Evolutionary conservation across 2,888 invertebrate species (phyloP).

Genomic region (Eupithecia subfuscata): DNA sequence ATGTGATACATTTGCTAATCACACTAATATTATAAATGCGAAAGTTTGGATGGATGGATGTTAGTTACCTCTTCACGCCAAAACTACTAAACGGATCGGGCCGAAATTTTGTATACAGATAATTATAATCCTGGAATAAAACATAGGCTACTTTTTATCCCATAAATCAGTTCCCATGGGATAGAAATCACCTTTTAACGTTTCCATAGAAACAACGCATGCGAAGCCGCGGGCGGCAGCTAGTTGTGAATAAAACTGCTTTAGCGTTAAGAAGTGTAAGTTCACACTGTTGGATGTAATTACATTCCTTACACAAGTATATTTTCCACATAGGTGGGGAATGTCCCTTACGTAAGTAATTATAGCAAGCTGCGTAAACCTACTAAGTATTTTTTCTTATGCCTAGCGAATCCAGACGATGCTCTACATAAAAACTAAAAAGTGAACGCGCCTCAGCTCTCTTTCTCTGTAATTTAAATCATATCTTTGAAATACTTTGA

Average conservation of each 20-base stretch:
- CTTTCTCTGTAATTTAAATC: background rate
- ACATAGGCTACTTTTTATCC: no score
- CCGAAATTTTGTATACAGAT: no score
- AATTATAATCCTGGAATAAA: no score
- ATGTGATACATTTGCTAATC: no score
- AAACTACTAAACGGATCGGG: no score
- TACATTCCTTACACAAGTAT: background rate
- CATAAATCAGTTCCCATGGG: no score
- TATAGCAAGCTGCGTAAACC: background rate
- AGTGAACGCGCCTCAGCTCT: background rate
- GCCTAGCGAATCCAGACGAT: background rate
- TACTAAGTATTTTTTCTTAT: background rate
- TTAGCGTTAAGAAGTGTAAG: background rate
- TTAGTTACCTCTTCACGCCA: no score
- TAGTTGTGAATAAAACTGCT: background rate
- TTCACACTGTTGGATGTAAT: background rate
- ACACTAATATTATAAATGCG: no score
- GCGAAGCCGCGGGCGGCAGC: no score
- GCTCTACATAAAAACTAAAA: background rate
- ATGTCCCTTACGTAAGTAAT: constrained; percentile 5
- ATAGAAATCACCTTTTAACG: no score
- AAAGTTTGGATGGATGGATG: no score
- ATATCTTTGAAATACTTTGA: background rate
- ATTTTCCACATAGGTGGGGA: background rate
- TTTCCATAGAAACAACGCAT: no score